Conservation (phyloP, 2,888 invertebrate genomes). For the Eupelmus urozonus region DNA sequence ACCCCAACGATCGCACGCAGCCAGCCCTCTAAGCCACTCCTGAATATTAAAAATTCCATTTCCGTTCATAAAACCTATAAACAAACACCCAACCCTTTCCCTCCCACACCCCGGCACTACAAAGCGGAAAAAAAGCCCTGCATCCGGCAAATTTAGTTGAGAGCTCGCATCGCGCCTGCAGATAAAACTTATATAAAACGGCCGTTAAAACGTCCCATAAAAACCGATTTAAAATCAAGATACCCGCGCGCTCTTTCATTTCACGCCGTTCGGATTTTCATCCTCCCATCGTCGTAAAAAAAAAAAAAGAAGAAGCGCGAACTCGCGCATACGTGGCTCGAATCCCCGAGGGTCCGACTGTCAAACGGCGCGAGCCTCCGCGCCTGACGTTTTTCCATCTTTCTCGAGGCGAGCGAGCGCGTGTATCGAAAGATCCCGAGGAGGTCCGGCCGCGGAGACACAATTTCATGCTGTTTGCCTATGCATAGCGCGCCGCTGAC, state of each 20-base stretch:
- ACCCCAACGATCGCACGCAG: too few relatives aligned
- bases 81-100: too few relatives aligned
- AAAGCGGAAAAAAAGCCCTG: too few relatives aligned
- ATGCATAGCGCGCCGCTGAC: constrained; percentile 52
- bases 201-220: constrained; percentile 47
- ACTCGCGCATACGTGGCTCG: not conserved
- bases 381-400: constrained; percentile 13
- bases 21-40: too few relatives aligned
- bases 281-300: constrained; percentile 41
- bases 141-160: too few relatives aligned
- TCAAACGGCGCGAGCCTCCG: constrained; percentile 27
- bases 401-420: not conserved
- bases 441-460: constrained; percentile 5
- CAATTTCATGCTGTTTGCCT: constrained; percentile 56
- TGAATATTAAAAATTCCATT: too few relatives aligned
- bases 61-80: too few relatives aligned
- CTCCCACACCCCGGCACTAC: too few relatives aligned
- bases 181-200: constrained; percentile 38
- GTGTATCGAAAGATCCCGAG: not conserved
- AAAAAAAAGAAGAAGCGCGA: not conserved
- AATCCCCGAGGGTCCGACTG: constrained; percentile 30
- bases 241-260: constrained; percentile 35
- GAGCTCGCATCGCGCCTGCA: too few relatives aligned
- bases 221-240: constrained; percentile 54
- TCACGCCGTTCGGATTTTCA: constrained; percentile 52